Evolutionary conservation across 2,888 invertebrate genomes (phyloP).

Genomic region (Argyra leucocephala): DNA sequence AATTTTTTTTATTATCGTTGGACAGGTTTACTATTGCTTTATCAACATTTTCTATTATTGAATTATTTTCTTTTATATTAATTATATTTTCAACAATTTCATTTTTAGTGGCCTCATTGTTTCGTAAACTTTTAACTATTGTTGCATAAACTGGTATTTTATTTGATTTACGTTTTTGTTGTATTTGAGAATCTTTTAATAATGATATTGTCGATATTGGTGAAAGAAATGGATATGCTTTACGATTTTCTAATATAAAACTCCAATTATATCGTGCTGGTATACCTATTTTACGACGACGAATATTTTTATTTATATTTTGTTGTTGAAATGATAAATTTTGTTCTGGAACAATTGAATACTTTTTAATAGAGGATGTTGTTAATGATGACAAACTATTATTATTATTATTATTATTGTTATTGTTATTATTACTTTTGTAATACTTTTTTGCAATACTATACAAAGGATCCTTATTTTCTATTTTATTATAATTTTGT

Average conservation of each 20-base stretch:
- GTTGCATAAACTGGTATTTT: conserved; percentile 34
- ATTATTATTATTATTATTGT: conserved; percentile 28
- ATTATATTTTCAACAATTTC: background rate
- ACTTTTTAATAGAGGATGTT: background rate
- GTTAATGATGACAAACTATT: conserved; percentile 17
- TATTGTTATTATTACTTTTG: conserved; percentile 33
- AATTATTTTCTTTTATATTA: background rate
- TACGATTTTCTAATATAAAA: background rate
- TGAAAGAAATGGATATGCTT: background rate
- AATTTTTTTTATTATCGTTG: background rate
- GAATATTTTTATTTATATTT: conserved; percentile 8
- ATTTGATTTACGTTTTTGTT: conserved; percentile 14
- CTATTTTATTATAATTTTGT: background rate
- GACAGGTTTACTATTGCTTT: no score
- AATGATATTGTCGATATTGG: background rate
- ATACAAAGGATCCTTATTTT: conserved; percentile 34
- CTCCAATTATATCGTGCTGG: background rate
- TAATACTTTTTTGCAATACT: conserved; percentile 39
- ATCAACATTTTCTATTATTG: background rate
- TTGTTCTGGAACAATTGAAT: background rate
- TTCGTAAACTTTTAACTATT: conserved; percentile 31
- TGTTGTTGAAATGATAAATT: background rate
- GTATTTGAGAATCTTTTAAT: background rate
- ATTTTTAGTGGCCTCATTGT: background rate
- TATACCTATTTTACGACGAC: background rate